Evolutionary conservation across 2,888 invertebrate genomes (phyloP), one percentile per base, ranked within the genome.

Genomic region (Thymelicus lineola): DNA sequence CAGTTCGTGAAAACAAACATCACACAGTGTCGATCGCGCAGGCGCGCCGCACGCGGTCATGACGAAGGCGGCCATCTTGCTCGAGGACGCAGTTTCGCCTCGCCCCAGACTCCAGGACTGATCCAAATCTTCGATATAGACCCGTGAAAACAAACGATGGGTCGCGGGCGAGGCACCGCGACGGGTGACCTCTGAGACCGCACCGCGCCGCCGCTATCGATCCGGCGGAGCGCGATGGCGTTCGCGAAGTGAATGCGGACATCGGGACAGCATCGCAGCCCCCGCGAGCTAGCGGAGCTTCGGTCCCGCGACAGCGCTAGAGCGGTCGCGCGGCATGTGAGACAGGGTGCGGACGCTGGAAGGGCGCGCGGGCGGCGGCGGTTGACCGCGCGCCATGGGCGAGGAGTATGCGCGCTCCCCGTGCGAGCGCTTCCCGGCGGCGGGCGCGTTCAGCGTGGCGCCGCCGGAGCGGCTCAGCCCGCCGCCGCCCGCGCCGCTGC

Each of bases 401-500:
- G 92, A 93, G 87, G 93, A 93, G 91, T 91, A 91, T 82, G 90
- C 89, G 88, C 89, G 94, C 87, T 90, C 94, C 84, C 88, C 93
- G 76, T 94, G 94, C 93, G 94, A 94, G 86, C 91, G 94, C 78
- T 91, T 93, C 86, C 93, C 93, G 84, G 89, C 94, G 83, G 93
- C 90, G 86, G 94, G 94, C 86, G 90, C 91, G 85, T 94, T 94
- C 93, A 94, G 94, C 85, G 93, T 95, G 86, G 95, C 95, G 77
- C 95, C 95, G 79, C 95, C 96, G 79, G 95, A 95, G 83, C 88
- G 96, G 80, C 95, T 95, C 81, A 92, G 92, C 91, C 93, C 93
- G 86, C 95, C 95, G 85, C 94, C 94, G 95, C 91, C 95, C 94
- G 86, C 95, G 94, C 88, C 95, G 94, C 87, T 95, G 91, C 89